Percentiles rank a stretch among this genome's conserved stretches.
phyloP scores from a whole-genome alignment of 1,140 invertebrate species.

The Asobara japonica region DNA sequence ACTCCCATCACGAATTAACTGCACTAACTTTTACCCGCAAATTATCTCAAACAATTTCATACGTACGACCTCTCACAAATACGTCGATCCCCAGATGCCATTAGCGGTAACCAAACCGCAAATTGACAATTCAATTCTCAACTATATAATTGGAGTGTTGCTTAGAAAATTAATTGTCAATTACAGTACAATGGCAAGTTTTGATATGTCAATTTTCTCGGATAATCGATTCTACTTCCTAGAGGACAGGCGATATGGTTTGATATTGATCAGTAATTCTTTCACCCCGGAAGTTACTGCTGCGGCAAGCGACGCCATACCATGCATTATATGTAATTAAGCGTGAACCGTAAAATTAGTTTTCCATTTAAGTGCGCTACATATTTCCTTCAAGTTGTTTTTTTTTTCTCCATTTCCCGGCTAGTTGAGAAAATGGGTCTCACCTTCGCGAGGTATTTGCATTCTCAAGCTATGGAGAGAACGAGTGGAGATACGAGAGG shows the following conservation, averaged over 20 bases:
- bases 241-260: constrained; percentile 53
- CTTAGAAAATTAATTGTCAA: background rate
- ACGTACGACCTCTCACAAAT: constrained; percentile 4
- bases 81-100: constrained; percentile 16
- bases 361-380: background rate
- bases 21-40: too few species aligned
- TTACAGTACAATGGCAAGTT: background rate
- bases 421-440: background rate
- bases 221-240: constrained; percentile 48
- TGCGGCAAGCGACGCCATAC: background rate
- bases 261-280: constrained; percentile 47
- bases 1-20: too few species aligned
- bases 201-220: constrained; percentile 32
- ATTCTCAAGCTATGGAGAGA: background rate
- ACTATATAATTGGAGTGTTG: background rate
- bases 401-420: background rate
- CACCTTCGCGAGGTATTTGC: background rate
- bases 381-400: background rate
- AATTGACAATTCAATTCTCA: background rate
- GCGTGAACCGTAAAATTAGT: constrained; percentile 3
- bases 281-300: constrained; percentile 33
- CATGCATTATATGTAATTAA: constrained; percentile 16
- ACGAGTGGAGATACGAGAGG: background rate
- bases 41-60: constrained; percentile 17
- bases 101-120: background rate